Percentiles rank a stretch among this genome's conserved stretches.
phyloP scores from a whole-genome alignment of 2,113 vertebrate genomes.

The Meriones unguiculatus region DNA sequence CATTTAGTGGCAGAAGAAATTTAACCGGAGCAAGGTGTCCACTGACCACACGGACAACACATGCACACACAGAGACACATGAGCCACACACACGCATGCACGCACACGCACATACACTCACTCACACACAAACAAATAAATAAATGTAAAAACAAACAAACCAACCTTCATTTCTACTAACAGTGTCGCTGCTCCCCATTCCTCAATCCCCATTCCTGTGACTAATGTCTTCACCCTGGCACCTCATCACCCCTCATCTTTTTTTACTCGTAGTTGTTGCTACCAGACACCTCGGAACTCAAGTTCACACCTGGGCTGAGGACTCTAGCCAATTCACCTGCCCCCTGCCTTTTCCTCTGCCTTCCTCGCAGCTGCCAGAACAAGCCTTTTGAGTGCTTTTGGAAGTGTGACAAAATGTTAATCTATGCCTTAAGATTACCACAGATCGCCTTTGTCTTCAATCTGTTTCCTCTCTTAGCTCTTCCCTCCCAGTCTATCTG shows the following conservation, averaged over 20 bases:
- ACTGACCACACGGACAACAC: neutral
- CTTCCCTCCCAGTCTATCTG: neutral
- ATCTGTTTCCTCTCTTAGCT: neutral
- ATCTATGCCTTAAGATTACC: neutral
- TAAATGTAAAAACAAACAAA: neutral
- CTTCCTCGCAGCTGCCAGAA: neutral
- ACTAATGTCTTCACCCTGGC: neutral
- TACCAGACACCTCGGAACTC: neutral
- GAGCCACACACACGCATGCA: too few relatives aligned
- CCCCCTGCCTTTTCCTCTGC: neutral
- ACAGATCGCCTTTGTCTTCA: neutral
- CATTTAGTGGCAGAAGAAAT: neutral
- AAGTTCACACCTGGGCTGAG: neutral
- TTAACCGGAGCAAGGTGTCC: neutral
- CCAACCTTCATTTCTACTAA: neutral
- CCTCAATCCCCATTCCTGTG: neutral
- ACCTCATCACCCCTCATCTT: neutral
- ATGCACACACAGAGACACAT: neutral
- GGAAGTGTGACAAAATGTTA: neutral
- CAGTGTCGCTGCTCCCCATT: neutral
- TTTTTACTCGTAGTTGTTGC: neutral
- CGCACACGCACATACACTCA: neutral
- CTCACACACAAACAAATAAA: neutral
- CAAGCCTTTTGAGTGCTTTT: neutral
- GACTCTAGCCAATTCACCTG: rapidly evolving